These are phyloP conservation scores for Phortica magna DNA, from an alignment of 2,888 invertebrate species.

Conservation along the genomic window DNA sequence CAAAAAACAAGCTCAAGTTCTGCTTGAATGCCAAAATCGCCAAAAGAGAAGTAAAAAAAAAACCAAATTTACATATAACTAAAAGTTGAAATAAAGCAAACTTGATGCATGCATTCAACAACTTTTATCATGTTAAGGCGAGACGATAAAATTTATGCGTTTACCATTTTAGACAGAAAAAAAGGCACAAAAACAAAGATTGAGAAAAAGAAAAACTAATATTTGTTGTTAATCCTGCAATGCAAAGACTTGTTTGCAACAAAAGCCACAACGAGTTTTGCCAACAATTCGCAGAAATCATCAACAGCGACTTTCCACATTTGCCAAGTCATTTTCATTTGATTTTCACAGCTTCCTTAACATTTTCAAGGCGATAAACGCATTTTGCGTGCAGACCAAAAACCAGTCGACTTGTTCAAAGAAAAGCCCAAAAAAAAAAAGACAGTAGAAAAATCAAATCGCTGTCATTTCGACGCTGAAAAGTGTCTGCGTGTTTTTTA, in stretches of 20 bases:
- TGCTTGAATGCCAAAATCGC: background rate
- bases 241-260: background rate
- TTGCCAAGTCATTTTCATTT: constrained; percentile 1
- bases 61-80: background rate
- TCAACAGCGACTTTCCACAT: constrained; percentile 11
- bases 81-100: background rate
- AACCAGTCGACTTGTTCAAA: constrained; percentile 8
- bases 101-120: background rate
- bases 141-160: too few relatives aligned
- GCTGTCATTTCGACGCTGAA: background rate
- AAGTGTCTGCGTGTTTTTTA: background rate
- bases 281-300: constrained; percentile 7
- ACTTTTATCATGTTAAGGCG: background rate
- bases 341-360: constrained; percentile 23
- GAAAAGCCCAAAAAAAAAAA: too few relatives aligned
- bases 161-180: background rate
- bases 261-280: constrained; percentile 11
- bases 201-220: background rate
- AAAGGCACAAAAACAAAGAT: background rate
- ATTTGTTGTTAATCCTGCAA: background rate
- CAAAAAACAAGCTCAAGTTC: background rate
- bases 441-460: background rate
- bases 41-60: background rate
- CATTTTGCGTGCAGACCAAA: constrained; percentile 26
- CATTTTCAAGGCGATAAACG: constrained; percentile 33